These are phyloP conservation scores for Neocrepidodera transversa DNA, from an alignment of 2,888 invertebrate species.

Conservation along the genomic window DNA sequence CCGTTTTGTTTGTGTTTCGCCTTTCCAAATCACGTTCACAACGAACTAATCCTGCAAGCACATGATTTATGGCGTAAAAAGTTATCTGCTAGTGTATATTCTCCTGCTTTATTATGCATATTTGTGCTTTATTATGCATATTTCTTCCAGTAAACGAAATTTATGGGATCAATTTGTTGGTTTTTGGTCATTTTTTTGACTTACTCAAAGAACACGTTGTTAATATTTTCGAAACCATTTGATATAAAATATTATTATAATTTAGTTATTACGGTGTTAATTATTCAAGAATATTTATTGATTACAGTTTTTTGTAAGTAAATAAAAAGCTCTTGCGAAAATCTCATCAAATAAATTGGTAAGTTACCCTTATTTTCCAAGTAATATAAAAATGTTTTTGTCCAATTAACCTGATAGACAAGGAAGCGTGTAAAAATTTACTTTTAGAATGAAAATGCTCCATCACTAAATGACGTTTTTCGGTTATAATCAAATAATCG, in stretches of 20 bases:
- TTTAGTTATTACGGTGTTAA: too few species aligned
- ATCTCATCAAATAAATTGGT: too few species aligned
- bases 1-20: constrained; percentile 27
- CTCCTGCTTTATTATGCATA: constrained; percentile 42
- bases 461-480: constrained; percentile 17
- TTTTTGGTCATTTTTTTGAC: constrained; percentile 6
- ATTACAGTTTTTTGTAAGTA: too few species aligned
- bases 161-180: constrained; percentile 29
- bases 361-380: too few species aligned
- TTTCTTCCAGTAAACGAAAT: constrained; percentile 32
- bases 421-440: neutral
- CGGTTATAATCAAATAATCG: constrained; percentile 12
- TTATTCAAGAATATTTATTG: too few species aligned
- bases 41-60: constrained; percentile 29
- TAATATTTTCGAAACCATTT: neutral
- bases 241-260: neutral
- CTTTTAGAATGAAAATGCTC: constrained; percentile 3
- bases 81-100: constrained; percentile 40
- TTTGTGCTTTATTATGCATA: constrained; percentile 33
- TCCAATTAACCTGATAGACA: neutral
- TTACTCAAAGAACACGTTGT: neutral
- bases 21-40: constrained; percentile 30
- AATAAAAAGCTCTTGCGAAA: too few species aligned
- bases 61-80: constrained; percentile 41
- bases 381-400: neutral